Evolutionary conservation across 2,797 vertebrate species (phyloP), one percentile per base, ranked within the genome.

Genomic region (Aeoliscus strigatus): DNA sequence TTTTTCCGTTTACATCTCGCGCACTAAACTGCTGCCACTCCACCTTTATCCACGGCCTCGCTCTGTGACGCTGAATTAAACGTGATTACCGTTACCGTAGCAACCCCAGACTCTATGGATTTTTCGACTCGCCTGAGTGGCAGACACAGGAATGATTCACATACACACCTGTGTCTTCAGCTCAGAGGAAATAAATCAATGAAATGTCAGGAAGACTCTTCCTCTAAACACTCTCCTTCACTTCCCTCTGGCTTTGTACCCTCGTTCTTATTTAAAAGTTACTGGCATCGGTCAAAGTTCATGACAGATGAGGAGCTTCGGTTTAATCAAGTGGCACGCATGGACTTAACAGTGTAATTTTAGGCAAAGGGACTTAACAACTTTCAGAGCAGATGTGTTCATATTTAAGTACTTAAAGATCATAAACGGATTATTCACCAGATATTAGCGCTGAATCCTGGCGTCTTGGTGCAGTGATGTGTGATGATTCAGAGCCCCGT

Each of bases 41-140:
- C 67, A 36, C 73, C 71, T 80, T 74, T 52, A 77, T 79, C 77
- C 71, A 29, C 39, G 47, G 34, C 43, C 55, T 42, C 52, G 42
- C 55, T 67, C 66, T 68, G 66, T 65, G 66, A 82, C 65, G 69
- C 75, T 52, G 80, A 88, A 85, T 86, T 81, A 81, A 80, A 88
- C 82, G 82, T 81, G 75, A 85, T 76, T 76, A 79, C 45, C 60
- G 88, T 94, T 84, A 77, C 80, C 87, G 83, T 76, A 78, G 88
- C 85, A 91, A 92, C 90, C 75, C 27, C 82, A 67, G 85, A 91
- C 87, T 90, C 89, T 61, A 85, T 86, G 80, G 88, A 86, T 88
- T 83, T 80, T 50, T 66, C 68, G 67, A 29, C 25, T 66, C 73
- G 77, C 77, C 84, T 86, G 80, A 51, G n/a, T 12, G 7, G 26